These are phyloP conservation scores for Passer domesticus DNA, from an alignment of 2,113 vertebrate species.

Conservation along the genomic window DNA sequence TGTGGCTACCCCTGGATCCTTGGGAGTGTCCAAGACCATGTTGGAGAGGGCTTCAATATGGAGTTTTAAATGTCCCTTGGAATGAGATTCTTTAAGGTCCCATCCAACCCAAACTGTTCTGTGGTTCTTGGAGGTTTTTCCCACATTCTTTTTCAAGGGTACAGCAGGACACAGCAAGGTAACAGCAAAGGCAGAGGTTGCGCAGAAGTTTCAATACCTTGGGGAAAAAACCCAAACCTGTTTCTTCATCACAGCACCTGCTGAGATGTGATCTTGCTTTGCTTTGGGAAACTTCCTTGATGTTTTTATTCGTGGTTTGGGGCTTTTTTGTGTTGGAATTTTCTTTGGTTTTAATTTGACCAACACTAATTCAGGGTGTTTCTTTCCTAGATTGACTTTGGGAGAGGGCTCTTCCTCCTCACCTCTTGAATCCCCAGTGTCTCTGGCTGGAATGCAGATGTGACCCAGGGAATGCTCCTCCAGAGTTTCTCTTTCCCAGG, in stretches of 20 bases:
- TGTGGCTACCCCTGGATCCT: not conserved
- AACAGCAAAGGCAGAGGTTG: not conserved
- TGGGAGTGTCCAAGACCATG: not conserved
- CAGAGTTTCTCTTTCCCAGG: not conserved
- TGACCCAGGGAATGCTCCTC: not conserved
- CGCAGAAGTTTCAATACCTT: not conserved
- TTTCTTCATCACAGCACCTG: not conserved
- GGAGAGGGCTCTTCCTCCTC: not conserved
- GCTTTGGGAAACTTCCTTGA: not conserved
- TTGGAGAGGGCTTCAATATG: fast-evolving
- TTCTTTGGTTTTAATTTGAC: not conserved
- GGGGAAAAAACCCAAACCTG: not conserved
- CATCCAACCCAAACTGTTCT: not conserved
- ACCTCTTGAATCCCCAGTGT: not conserved
- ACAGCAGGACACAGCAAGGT: not conserved
- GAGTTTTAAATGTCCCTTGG: not conserved
- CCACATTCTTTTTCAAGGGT: not conserved
- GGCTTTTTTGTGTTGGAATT: not conserved
- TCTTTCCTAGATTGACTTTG: not conserved
- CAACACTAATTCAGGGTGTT: not conserved
- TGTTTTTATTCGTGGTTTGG: not conserved
- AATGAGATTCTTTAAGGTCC: not conserved
- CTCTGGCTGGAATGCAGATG: not conserved
- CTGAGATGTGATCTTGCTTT: not conserved
- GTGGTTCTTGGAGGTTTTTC: not conserved